Evolutionary conservation across 2,113 vertebrate genomes (phyloP), one percentile per base, ranked within the genome.

Genomic region (Nannospalax galili): DNA sequence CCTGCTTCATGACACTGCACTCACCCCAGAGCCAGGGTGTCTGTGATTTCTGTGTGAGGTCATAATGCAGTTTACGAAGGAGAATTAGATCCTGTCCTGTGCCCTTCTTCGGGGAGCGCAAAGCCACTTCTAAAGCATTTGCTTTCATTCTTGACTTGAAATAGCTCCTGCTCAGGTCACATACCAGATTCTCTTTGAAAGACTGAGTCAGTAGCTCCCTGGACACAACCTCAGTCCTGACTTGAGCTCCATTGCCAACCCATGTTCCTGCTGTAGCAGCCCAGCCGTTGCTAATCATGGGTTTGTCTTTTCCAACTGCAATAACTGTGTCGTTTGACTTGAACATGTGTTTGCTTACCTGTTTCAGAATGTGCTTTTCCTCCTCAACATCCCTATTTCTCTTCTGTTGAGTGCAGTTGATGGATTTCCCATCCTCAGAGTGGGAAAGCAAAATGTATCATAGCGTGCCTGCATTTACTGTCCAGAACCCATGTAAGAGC

Each of bases 381-480:
- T 87, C 86, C 97, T 97, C 90, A 45, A 22, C 35, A 92, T 93
- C 93, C 84, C 52, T 72, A 88, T 95, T 82, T 80, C 92, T 84
- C 97, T 73, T 77, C 37, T 72, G 80, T 90, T 89, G 97, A 98
- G 90, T 93, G 89, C 97, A 97, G 85, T 98, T 96, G 98, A 97
- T 98, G 12, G 96, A 98, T 98, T 98, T 98, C 86, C 96, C 96
- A 88, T 96, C 97, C 98, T 98, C 92, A 40, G 97, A 89, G 9
- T 90, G 98, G 98, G 96, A 97, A 94, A 97, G 98, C 97, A 98
- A 97, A 98, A 95, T 98, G 97, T 97, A 97, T 98, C 98, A 95
- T 98, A 96, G 96, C 52, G 86, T 95, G 8, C 93, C 92, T 96
- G 79, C 97, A 52, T 97, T 91, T 97, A 93, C 97, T 94, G 98